These are phyloP conservation scores for Ariolimax columbianus DNA, from an alignment of 2,888 invertebrate genomes.

Conservation along the genomic window DNA sequence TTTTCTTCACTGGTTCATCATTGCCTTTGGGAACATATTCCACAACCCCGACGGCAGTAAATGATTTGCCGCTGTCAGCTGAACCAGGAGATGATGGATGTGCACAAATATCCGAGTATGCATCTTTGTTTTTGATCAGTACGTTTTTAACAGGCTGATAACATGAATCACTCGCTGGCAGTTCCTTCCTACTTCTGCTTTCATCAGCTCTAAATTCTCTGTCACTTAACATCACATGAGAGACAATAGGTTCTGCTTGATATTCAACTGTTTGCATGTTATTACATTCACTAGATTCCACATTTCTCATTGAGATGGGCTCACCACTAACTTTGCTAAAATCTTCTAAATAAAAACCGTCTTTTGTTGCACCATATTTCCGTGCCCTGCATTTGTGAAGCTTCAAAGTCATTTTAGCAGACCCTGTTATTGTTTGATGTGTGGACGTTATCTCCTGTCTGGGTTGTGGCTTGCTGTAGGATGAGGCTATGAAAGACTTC, in stretches of 20 bases:
- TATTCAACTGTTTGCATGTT: not conserved
- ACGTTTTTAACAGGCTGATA: not conserved
- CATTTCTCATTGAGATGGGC: not conserved
- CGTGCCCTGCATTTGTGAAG: slow-evolving; percentile 9
- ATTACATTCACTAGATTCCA: not conserved
- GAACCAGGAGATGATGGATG: slow-evolving; percentile 1
- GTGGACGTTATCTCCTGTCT: slow-evolving; percentile 43
- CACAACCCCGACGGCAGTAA: slow-evolving; percentile 24
- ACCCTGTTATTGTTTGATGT: not conserved
- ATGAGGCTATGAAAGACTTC: slow-evolving; percentile 39
- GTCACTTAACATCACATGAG: not conserved
- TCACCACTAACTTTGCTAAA: too few relatives aligned
- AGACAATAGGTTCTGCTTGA: not conserved
- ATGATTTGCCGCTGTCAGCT: slow-evolving; percentile 20
- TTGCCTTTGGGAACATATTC: not conserved
- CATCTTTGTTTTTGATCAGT: not conserved
- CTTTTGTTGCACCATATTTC: not conserved
- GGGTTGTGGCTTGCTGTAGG: slow-evolving; percentile 46
- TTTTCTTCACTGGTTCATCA: not conserved
- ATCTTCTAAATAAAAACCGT: not conserved
- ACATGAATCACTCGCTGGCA: not conserved
- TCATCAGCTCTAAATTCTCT: not conserved
- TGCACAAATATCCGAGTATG: not conserved
- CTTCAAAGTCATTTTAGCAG: not conserved
- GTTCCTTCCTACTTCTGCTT: not conserved